phyloP scores from a whole-genome alignment of 37 sponge, comb jelly and placozoan species.

The Crambe crambe region DNA sequence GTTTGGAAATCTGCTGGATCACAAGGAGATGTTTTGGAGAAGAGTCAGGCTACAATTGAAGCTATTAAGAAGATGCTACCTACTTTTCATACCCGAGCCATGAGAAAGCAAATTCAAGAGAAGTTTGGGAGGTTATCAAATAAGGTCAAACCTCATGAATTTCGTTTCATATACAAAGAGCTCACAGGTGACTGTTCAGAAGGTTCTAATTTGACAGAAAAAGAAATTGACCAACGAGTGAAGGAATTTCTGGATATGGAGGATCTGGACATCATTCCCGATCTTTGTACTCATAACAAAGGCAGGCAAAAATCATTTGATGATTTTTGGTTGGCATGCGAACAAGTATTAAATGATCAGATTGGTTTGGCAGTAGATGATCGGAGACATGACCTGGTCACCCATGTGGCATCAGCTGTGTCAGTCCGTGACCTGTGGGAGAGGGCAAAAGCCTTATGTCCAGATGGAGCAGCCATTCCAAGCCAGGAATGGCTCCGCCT shows the following conservation, averaged over 20 bases:
- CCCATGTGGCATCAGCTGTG: constrained; percentile 26
- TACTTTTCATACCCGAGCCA: constrained; percentile 2
- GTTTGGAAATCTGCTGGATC: not conserved
- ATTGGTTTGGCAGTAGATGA: constrained; percentile 60
- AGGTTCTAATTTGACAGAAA: not conserved
- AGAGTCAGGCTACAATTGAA: not conserved
- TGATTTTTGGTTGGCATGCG: constrained; percentile 7
- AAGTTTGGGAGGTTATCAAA: no score
- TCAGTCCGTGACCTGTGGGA: constrained; percentile 24
- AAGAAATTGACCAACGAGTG: constrained; percentile 10
- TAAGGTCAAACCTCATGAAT: constrained; percentile 2
- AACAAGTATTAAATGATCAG: constrained; percentile 29
- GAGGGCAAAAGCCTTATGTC: not conserved
- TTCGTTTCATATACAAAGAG: not conserved
- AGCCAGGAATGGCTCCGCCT: constrained; percentile 7
- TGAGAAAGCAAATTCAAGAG: constrained; percentile 7
- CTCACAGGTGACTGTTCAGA: not conserved
- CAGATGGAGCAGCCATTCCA: constrained; percentile 8
- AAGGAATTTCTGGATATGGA: constrained; percentile 23
- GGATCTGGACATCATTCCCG: constrained; percentile 22
- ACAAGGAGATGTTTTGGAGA: not conserved
- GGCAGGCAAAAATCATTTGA: not conserved
- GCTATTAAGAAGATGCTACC: not conserved
- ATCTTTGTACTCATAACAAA: constrained; percentile 5
- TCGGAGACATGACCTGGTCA: constrained; percentile 32